Evolutionary conservation across 1,140 invertebrate species (phyloP).

Genomic region (Brachionus manjavacas): DNA sequence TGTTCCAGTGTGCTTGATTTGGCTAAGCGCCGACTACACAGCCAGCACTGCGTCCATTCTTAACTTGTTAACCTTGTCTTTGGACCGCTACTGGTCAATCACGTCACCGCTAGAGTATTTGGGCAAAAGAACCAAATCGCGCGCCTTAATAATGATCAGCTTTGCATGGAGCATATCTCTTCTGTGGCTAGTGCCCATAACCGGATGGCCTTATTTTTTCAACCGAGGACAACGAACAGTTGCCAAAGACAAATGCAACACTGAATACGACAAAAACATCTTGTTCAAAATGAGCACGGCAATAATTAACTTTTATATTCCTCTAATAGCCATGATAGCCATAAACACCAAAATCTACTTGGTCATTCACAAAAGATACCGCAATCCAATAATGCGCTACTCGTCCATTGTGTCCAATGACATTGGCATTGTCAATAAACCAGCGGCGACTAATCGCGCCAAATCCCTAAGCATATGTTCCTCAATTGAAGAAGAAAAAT

Average conservation of each 20-base stretch:
- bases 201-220: slow-evolving; percentile 54
- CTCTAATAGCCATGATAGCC: slow-evolving; percentile 60
- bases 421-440: background rate
- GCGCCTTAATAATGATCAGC: slow-evolving; percentile 58
- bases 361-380: slow-evolving; percentile 52
- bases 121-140: slow-evolving; percentile 60
- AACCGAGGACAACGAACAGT: slow-evolving; percentile 46
- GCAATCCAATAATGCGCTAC: slow-evolving; percentile 10
- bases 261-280: slow-evolving; percentile 61
- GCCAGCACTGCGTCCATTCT: slow-evolving; percentile 66
- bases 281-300: slow-evolving; percentile 59
- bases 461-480: background rate
- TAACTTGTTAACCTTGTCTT: slow-evolving; percentile 62
- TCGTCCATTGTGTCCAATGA: background rate
- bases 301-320: slow-evolving; percentile 62
- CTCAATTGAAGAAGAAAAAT: background rate
- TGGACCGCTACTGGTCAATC: slow-evolving; percentile 60
- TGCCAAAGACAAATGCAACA: slow-evolving; percentile 58
- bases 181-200: slow-evolving; percentile 60
- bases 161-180: slow-evolving; percentile 60
- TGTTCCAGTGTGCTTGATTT: slow-evolving; percentile 50
- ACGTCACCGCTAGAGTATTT: slow-evolving; percentile 64
- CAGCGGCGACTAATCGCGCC: background rate
- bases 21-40: slow-evolving; percentile 63
- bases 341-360: slow-evolving; percentile 61